Conservation (phyloP, 2,888 invertebrate species). For the Eupithecia abbreviata region DNA sequence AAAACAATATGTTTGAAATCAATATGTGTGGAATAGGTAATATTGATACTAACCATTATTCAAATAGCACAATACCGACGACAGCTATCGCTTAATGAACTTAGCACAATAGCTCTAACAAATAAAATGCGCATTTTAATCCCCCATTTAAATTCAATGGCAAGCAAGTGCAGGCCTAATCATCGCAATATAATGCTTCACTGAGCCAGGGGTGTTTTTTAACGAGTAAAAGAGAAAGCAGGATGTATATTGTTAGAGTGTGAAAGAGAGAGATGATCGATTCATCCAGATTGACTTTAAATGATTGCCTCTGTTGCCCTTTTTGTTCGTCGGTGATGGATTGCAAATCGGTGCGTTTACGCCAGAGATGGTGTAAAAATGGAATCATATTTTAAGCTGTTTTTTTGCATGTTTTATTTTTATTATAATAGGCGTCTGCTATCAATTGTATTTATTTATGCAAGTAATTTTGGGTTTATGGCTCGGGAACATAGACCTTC, state of each 20-base stretch:
- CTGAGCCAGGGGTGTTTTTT: conserved; percentile 73
- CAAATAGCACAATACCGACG: conserved; percentile 57
- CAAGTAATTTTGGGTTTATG: neutral
- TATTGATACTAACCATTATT: conserved; percentile 46
- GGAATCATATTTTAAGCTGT: neutral
- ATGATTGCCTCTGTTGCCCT: conserved; percentile 73
- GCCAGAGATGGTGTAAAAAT: conserved; percentile 48
- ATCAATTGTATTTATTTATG: neutral
- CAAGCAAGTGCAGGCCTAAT: conserved; percentile 81
- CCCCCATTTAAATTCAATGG: conserved; percentile 84
- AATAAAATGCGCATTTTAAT: conserved; percentile 80
- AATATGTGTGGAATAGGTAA: neutral
- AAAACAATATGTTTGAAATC: neutral
- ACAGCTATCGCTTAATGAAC: conserved; percentile 78
- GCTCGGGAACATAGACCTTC: too few species aligned
- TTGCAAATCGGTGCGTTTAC: conserved; percentile 73
- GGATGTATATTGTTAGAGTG: conserved; percentile 42
- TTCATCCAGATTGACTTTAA: conserved; percentile 82
- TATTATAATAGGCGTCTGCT: conserved; percentile 3
- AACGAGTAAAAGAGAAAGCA: conserved; percentile 56
- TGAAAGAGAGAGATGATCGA: conserved; percentile 58
- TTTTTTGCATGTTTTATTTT: neutral
- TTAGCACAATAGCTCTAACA: conserved; percentile 79
- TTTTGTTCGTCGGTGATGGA: conserved; percentile 79
- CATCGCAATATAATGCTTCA: conserved; percentile 83